Evolutionary conservation across 2,888 invertebrate species (phyloP).

Genomic region (Standfussiana lucernea): DNA sequence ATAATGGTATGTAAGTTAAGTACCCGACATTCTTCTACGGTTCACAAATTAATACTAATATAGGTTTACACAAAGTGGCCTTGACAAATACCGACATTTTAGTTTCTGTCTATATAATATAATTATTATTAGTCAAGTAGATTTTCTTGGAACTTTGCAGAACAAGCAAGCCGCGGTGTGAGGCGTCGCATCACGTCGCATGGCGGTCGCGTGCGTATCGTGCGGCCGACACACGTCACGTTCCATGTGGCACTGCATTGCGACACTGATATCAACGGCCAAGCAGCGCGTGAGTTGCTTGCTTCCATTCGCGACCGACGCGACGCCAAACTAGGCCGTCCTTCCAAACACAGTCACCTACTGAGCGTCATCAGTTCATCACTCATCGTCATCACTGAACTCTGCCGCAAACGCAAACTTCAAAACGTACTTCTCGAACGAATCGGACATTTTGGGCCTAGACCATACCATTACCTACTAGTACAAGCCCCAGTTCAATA

Average conservation of each 20-base stretch:
- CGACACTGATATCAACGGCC: conserved; percentile 4
- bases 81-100: neutral
- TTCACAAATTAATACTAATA: neutral
- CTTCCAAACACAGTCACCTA: neutral
- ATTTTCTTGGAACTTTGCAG: neutral
- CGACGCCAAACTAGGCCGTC: neutral
- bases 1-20: neutral
- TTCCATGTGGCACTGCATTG: neutral
- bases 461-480: neutral
- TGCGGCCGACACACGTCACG: neutral
- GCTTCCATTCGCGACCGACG: neutral
- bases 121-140: neutral
- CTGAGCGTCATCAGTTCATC: too few species aligned
- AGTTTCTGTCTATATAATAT: neutral
- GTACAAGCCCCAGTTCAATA: neutral
- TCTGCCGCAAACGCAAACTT: neutral
- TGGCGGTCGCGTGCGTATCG: neutral
- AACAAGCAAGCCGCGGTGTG: neutral
- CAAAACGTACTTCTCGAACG: neutral
- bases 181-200: neutral
- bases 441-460: neutral
- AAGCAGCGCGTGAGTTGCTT: neutral
- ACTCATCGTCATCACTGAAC: too few species aligned
- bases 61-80: neutral
- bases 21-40: neutral